Base-by-base conservation (phyloP, 2,888 invertebrate species). In the Agonopterix arenella region DNA sequence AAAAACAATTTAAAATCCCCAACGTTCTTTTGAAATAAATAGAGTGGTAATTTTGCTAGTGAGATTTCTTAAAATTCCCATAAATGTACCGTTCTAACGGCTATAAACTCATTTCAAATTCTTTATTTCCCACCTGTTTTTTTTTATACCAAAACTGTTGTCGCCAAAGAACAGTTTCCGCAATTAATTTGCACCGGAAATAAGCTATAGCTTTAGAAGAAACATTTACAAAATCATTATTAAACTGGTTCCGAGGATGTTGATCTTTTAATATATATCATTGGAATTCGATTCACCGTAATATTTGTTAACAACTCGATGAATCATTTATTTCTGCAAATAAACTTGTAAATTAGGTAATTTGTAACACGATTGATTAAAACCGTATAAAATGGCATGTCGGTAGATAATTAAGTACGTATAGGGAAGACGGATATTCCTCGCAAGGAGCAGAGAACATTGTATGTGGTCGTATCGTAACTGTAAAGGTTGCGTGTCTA, bases 401-500 rank as follows among this genome's bases (percentile, higher is more conserved):
- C 46, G 7, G 13, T 40, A 40, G 10, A n/a, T 40, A 40, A 40
- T n/a, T 10, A 10, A 2, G 18, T 18, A 38, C 40, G 40, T 40
- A n/a, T n/a, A 9, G 40, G 10, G 40, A n/a, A 28, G 28, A 7
- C 7, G 28, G 28, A 5, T 28, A 28, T 28, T 28, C 5, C 5
- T 28, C 5, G 28, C 28, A 28, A 28, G 28, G 28, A 28, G 28
- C 28, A 28, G 28, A 28, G 5, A 28, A 28, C 28, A 28, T 28
- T 28, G 28, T 40, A 40, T n/a, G 40, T n/a, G 40, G 43, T 11
- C 8, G 52, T 80, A 80, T 11, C 8, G 52, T 80, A 80, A 81
- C 80, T 72, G 80, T 80, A 69, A 62, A 68, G 63, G 62, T 66
- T 62, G 60, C 62, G 70, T 66, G 70, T 67, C 65, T 28, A 28